Base-by-base conservation (phyloP, 1,140 invertebrate genomes). In the Leptopilina clavipes region DNA sequence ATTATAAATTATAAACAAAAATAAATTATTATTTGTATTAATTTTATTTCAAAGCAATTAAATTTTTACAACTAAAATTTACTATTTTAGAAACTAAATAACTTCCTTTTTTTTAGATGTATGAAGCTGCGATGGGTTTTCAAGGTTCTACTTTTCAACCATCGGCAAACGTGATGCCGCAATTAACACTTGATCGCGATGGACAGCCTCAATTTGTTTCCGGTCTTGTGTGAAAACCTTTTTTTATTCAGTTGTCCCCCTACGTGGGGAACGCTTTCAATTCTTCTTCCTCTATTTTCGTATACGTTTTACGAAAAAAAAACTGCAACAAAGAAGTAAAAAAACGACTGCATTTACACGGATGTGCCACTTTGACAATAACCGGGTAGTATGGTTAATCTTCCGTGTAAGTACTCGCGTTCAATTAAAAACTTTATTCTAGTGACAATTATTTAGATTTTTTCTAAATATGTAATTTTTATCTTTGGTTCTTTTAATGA, bases 121-220 rank as follows among this genome's bases (percentile, higher is more conserved):
- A 93, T 79, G 92, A 93, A 86, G 93, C 93, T 40, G 92, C 92
- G 48, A 91, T 93, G 89, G 93, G 93, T 79, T 94, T 93, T 83
- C 93, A 93, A 90, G 94, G 94, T 22, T 94, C 94, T 72, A 95
- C 94, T 77, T 95, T 95, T 81, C 94, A 95, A 70, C 93, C 93
- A 82, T 83, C 86, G 65, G 80, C 89, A 31, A 91, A 86, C 75
- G 59, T 65, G 12, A 87, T 89, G 79, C 89, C 86, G 78, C 90
- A 92, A 79, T 72, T 92, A 52, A 92, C 90, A 11, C 87, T 93
- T 48, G 93, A 93, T 83, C 91, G 93, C 79, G 93, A 94, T 80
- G 93, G 93, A 19, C 93, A 94, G 81, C 93, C 93, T 43, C 93
- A 94, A 79, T 93, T 93, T 76, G 93, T 94, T 75, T 93, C 94